phyloP scores from a whole-genome alignment of 2,797 vertebrate species.

The Oreochromis mossambicus region DNA sequence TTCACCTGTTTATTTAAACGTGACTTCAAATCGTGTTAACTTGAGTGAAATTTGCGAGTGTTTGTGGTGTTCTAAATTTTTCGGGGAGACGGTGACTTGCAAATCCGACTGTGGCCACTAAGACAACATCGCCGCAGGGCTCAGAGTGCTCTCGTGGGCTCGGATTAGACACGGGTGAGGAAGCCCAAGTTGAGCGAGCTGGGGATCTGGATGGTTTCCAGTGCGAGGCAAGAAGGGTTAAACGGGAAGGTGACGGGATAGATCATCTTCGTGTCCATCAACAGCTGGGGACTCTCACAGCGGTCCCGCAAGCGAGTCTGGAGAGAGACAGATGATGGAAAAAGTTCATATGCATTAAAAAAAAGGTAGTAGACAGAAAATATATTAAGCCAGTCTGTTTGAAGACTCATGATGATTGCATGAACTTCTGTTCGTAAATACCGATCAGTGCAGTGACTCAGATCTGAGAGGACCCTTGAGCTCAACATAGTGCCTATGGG shows the following conservation, averaged over 20 bases:
- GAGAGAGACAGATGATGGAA: neutral
- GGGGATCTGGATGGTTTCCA: constrained; percentile 98
- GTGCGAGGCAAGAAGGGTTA: constrained; percentile 90
- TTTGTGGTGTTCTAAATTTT: neutral
- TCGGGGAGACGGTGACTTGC: neutral
- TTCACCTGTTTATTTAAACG: neutral
- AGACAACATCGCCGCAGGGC: neutral
- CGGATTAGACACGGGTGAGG: constrained; percentile 85
- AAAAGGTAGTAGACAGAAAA: neutral
- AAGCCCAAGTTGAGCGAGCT: constrained; percentile 89
- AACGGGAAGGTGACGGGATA: constrained; percentile 97
- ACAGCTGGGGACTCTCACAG: constrained; percentile 90
- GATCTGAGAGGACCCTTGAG: neutral
- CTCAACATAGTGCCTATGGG: neutral
- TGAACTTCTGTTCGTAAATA: neutral
- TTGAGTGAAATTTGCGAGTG: neutral
- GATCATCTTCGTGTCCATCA: constrained; percentile 98
- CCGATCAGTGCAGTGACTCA: neutral
- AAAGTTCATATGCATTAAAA: neutral
- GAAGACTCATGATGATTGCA: neutral
- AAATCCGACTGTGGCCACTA: neutral
- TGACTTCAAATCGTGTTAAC: neutral
- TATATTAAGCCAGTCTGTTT: neutral
- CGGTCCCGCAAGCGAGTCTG: constrained; percentile 93
- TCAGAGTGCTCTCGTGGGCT: neutral